phyloP scores from a whole-genome alignment of 2,888 invertebrate genomes.

The Synanthedon tipuliformis region DNA sequence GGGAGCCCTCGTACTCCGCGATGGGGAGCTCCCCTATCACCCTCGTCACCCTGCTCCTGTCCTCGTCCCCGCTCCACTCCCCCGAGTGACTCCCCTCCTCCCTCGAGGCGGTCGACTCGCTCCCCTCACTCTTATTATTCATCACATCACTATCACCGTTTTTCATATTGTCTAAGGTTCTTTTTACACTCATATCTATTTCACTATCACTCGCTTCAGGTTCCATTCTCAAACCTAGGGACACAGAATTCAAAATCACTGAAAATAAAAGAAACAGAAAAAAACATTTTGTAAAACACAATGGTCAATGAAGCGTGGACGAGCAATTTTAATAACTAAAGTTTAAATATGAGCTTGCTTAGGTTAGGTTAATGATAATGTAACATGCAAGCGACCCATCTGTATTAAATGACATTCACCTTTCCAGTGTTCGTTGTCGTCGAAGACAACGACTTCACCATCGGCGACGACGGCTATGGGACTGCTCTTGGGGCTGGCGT shows the following conservation, averaged over 20 bases:
- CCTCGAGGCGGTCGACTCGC: constrained; percentile 45
- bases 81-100: constrained; percentile 51
- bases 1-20: constrained; percentile 92
- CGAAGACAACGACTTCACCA: constrained; percentile 86
- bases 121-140: constrained; percentile 58
- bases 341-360: too few species aligned
- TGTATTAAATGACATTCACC: constrained; percentile 33
- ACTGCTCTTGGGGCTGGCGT: constrained; percentile 59
- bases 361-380: too few species aligned
- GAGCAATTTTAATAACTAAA: too few species aligned
- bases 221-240: constrained; percentile 66
- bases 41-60: constrained; percentile 64
- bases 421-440: constrained; percentile 88
- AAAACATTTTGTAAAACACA: constrained; percentile 25
- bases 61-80: constrained; percentile 49
- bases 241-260: constrained; percentile 69
- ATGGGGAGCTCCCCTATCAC: constrained; percentile 89
- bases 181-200: constrained; percentile 59
- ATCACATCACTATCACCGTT: constrained; percentile 62
- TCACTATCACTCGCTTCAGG: constrained; percentile 65
- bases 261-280: constrained; percentile 59
- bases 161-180: constrained; percentile 66
- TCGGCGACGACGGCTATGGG: constrained; percentile 76
- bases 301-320: constrained; percentile 12
- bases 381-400: too few species aligned